Evolutionary conservation across 2,797 vertebrate genomes (phyloP), one percentile per base, ranked within the genome.

Genomic region (Bucorvus abyssinicus): DNA sequence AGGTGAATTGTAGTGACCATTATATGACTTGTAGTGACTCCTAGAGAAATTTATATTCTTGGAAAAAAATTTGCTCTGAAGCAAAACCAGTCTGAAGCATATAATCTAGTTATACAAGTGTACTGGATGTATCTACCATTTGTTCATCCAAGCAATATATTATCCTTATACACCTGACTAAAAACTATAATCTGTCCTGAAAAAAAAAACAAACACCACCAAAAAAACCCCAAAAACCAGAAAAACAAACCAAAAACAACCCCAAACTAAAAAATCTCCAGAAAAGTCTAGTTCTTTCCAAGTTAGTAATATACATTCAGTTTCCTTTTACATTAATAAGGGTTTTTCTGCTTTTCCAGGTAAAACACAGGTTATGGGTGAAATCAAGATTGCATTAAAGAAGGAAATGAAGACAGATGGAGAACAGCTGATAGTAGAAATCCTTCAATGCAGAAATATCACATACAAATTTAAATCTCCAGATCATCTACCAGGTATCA

Each of bases 391-490:
- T 75, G 99, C 99, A 36, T 91, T 99, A 97, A 99, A 99, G 97
- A 99, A 99, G 93, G 99, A 99, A 97, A 98, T 99, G 97, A 99
- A 99, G 98, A 99, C 99, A 11, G 99, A 99, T 90, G 99, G 99
- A 34, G 99, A 99, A 88, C 98, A 99, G 52, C 97, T 99, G 73
- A 98, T 99, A 90, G 98, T 99, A 83, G 99, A 99, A 98, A 99
- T 99, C 69, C 98, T 99, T 88, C 99, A 99, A 59, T 99, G 99
- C 97, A 99, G 99, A 97, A 99, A 99, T 97, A 99, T 99, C 96
- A 99, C 99, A 90, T 99, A 99, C 97, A 99, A 99, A 97, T 99
- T 99, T 98, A 99, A 99, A 98, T 99, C 99, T 94, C 99, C 99
- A 38, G 99, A 99, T 97, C 99, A 99, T 96, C 98, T 99, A 82